These are phyloP conservation scores for Tenualosa ilisha DNA, from an alignment of 2,797 vertebrate genomes.

Conservation along the genomic window DNA sequence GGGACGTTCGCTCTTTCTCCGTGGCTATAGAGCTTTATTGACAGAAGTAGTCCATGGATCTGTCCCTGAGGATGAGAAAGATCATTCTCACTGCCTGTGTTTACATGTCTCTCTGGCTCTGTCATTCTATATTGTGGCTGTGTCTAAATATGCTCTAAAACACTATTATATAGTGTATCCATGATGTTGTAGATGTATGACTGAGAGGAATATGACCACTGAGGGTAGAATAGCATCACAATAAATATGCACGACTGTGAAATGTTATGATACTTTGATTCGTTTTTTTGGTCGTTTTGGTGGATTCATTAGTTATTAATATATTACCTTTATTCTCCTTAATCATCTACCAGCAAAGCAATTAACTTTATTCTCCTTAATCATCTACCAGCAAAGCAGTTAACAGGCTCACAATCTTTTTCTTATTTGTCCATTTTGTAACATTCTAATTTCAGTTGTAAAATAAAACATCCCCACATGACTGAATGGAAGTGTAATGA, in stretches of 20 bases:
- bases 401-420: not conserved
- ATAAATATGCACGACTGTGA: no score
- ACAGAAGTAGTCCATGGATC: conserved; percentile 40
- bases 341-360: not conserved
- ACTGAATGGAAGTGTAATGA: not conserved
- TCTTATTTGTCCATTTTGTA: not conserved
- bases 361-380: not conserved
- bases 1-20: not conserved
- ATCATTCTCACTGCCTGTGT: conserved; percentile 28
- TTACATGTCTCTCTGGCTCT: not conserved
- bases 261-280: no score
- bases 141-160: not conserved
- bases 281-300: no score
- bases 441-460: not conserved
- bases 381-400: not conserved
- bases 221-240: not conserved
- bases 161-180: not conserved
- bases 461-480: not conserved
- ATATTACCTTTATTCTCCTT: not conserved
- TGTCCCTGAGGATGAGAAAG: conserved; percentile 37
- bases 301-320: no score
- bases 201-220: not conserved
- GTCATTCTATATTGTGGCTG: not conserved
- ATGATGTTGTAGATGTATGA: not conserved
- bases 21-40: conserved; percentile 35